Conservation (phyloP, 1,140 invertebrate genomes). For the Hyphantria cunea region DNA sequence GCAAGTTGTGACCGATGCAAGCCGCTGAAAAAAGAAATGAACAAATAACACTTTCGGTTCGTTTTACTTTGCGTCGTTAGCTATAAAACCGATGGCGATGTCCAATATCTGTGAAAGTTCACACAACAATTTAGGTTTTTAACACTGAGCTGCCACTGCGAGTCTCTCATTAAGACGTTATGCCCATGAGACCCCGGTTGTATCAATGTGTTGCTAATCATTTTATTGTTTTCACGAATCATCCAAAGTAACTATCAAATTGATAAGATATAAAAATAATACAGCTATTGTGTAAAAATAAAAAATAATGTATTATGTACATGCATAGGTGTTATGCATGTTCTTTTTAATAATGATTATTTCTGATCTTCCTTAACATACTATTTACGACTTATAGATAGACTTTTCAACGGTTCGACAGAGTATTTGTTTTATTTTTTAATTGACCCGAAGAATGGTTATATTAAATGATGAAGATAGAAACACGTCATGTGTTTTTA, state of each 20-base stretch:
- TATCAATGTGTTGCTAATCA: slow-evolving; percentile 56
- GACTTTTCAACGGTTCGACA: too few relatives aligned
- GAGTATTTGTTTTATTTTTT: too few relatives aligned
- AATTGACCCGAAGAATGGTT: too few relatives aligned
- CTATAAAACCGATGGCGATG: slow-evolving; percentile 54
- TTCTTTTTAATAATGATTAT: too few relatives aligned
- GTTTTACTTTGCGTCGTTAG: slow-evolving; percentile 58
- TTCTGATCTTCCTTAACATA: too few relatives aligned
- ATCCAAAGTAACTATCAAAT: slow-evolving; percentile 33
- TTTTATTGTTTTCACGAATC: slow-evolving; percentile 65
- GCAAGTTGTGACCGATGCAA: slow-evolving; percentile 30
- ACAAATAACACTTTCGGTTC: slow-evolving; percentile 44
- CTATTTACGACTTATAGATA: too few relatives aligned
- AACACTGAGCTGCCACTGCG: slow-evolving; percentile 67
- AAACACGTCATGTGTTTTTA: too few relatives aligned
- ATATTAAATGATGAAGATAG: too few relatives aligned
- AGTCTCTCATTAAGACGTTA: slow-evolving; percentile 60
- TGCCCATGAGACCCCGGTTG: slow-evolving; percentile 35
- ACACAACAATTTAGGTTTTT: slow-evolving; percentile 79
- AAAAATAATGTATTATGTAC: too few relatives aligned
- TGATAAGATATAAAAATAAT: slow-evolving; percentile 1
- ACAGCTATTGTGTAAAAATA: not conserved
- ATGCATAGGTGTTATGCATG: too few relatives aligned
- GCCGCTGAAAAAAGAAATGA: slow-evolving; percentile 33
- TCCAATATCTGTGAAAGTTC: slow-evolving; percentile 76